Percentiles rank a stretch among this genome's conserved stretches.
These are phyloP conservation scores for Sinonovacula constricta DNA, from an alignment of 1,140 invertebrate genomes.

Conservation along the genomic window DNA sequence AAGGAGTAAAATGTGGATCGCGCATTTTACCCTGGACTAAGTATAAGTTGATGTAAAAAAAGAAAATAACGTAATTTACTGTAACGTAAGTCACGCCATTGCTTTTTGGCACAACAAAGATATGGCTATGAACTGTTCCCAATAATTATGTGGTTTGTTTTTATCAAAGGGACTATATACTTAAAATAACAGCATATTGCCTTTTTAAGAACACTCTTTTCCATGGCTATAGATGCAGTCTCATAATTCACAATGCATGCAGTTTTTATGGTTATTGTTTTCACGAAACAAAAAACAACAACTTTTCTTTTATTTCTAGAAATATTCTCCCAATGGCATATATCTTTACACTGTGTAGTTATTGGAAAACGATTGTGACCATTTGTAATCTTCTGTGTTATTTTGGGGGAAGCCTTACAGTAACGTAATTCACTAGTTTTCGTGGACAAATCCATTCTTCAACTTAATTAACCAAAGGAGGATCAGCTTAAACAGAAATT, in stretches of 20 bases:
- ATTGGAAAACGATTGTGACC: no score
- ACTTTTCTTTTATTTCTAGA: not conserved
- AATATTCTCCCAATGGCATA: no score
- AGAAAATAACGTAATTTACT: no score
- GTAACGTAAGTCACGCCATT: no score
- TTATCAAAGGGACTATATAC: not conserved
- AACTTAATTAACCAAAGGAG: no score
- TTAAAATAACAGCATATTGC: not conserved
- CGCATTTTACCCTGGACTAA: constrained; percentile 1
- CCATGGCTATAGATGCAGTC: not conserved
- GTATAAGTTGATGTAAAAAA: no score
- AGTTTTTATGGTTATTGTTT: not conserved
- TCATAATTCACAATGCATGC: constrained; percentile 5
- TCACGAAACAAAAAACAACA: not conserved
- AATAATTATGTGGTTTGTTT: not conserved
- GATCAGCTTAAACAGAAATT: no score
- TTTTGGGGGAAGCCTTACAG: not conserved
- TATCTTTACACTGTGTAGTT: no score
- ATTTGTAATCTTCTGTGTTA: no score
- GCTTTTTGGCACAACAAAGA: not conserved
- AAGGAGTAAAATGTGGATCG: not conserved
- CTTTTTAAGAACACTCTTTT: not conserved
- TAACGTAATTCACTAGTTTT: constrained; percentile 19
- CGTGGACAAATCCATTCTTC: no score
- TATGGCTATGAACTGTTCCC: not conserved